Conservation (phyloP, 2,113 vertebrate species). For the Nannobrachium achirus region DNA sequence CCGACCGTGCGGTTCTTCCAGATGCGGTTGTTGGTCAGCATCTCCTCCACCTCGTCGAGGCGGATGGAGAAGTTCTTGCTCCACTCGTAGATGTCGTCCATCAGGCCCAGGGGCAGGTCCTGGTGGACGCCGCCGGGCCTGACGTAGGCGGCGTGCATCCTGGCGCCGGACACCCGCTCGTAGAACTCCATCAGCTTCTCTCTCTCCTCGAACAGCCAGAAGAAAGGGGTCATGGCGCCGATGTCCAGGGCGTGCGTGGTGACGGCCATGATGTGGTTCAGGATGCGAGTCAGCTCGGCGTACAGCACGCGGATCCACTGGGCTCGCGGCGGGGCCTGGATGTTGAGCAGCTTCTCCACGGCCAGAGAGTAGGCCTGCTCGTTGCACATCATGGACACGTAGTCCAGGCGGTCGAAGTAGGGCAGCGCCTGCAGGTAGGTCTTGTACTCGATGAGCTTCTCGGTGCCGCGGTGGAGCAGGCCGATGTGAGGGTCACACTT, state of each 20-base stretch:
- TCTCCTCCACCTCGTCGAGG: slow-evolving; percentile 56
- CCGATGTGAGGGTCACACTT: slow-evolving; percentile 76
- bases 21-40: slow-evolving; percentile 90
- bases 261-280: slow-evolving; percentile 97
- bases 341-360: slow-evolving; percentile 94
- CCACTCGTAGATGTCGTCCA: too few species aligned
- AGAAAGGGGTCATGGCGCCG: slow-evolving; percentile 95
- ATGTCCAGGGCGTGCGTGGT: slow-evolving; percentile 93
- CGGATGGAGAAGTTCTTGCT: too few species aligned
- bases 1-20: slow-evolving; percentile 84
- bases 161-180: slow-evolving; percentile 89
- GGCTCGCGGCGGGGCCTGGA: slow-evolving; percentile 85
- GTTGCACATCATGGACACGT: slow-evolving; percentile 98
- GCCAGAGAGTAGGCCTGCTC: slow-evolving; percentile 92
- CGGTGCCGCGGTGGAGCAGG: slow-evolving; percentile 91
- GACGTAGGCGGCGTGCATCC: slow-evolving; percentile 93
- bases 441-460: slow-evolving; percentile 96
- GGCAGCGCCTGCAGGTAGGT: slow-evolving; percentile 95
- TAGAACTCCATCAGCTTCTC: slow-evolving; percentile 99
- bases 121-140: slow-evolving; percentile 92
- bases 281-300: slow-evolving; percentile 89
- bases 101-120: slow-evolving; percentile 50
- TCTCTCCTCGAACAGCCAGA: slow-evolving; percentile 97
- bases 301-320: slow-evolving; percentile 97
- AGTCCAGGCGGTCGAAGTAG: slow-evolving; percentile 95